Evolutionary conservation across 2,113 vertebrate genomes (phyloP).

Genomic region (Anoura caudifer): DNA sequence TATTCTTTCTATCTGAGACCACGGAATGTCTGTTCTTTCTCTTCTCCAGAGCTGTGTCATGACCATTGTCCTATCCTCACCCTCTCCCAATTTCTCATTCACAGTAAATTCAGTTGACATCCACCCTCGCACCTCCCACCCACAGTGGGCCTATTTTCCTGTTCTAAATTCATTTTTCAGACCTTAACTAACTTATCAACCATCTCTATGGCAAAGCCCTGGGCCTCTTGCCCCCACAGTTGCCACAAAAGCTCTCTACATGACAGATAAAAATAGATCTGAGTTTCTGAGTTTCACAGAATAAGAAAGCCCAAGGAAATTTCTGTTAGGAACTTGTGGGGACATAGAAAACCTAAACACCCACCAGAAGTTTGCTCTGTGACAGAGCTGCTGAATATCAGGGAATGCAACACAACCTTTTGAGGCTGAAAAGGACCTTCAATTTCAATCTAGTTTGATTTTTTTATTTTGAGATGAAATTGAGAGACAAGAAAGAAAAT

Average conservation of each 20-base stretch:
- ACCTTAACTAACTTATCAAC: background rate
- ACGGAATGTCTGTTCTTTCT: background rate
- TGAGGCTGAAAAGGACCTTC: background rate
- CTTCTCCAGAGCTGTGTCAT: background rate
- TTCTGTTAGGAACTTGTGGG: background rate
- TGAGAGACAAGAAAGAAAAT: background rate
- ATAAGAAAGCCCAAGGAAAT: background rate
- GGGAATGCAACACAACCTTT: background rate
- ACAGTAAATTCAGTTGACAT: background rate
- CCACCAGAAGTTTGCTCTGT: slow-evolving; percentile 27
- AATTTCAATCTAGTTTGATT: background rate
- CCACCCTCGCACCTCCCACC: background rate
- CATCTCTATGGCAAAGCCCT: background rate
- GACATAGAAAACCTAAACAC: background rate
- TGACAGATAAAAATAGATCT: background rate
- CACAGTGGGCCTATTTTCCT: background rate
- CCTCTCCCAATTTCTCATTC: background rate
- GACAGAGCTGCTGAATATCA: slow-evolving; percentile 22
- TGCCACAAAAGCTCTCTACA: background rate
- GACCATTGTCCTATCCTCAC: background rate
- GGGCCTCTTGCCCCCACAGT: background rate
- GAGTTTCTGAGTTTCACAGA: background rate
- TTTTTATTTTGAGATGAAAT: background rate
- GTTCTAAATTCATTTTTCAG: background rate
- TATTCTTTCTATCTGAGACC: background rate